Conservation (phyloP, 2,888 invertebrate species). For the Pardosa pseudoannulata region DNA sequence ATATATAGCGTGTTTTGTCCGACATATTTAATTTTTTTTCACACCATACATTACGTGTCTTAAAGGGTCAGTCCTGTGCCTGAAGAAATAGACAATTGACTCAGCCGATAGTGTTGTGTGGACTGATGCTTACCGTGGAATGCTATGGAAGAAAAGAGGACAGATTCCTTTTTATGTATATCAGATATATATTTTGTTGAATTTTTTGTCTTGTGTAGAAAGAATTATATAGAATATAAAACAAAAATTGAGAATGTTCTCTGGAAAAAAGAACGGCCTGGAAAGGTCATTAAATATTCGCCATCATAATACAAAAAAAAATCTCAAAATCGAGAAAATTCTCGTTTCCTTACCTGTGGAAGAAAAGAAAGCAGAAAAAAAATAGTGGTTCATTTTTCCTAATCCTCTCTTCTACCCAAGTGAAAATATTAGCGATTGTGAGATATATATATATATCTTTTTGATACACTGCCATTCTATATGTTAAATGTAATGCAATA, state of each 20-base stretch:
- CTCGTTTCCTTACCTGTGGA: neutral
- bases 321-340: neutral
- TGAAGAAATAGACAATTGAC: neutral
- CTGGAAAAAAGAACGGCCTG: neutral
- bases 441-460: neutral
- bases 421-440: neutral
- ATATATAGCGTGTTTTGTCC: slow-evolving; percentile 21
- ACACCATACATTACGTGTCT: slow-evolving; percentile 20
- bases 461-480: slow-evolving; percentile 2
- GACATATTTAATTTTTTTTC: neutral
- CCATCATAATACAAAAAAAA: neutral
- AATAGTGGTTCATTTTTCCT: neutral
- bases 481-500: too few relatives aligned
- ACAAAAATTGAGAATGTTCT: neutral
- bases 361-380: neutral
- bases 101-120: neutral
- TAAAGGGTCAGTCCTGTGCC: neutral
- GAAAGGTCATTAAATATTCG: neutral
- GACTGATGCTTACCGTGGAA: too few relatives aligned
- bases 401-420: neutral
- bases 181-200: slow-evolving; percentile 27
- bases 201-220: neutral
- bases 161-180: slow-evolving; percentile 23
- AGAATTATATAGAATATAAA: neutral
- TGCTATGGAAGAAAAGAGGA: neutral